Conservation (phyloP, 2,797 vertebrate species). For the Meriones psammophilus region DNA sequence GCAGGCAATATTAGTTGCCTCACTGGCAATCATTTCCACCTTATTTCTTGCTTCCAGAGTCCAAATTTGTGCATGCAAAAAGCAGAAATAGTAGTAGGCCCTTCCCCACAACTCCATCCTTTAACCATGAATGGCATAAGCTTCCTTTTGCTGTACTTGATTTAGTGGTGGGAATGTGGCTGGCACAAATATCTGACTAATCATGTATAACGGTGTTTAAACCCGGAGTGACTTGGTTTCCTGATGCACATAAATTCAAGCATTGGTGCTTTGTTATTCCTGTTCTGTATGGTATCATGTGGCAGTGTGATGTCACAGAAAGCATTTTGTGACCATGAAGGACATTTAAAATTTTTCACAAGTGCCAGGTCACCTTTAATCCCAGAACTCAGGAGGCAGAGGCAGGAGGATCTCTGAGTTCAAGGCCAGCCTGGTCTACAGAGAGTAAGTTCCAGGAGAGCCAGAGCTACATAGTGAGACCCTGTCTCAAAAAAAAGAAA, state of each 20-base stretch:
- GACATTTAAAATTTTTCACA: background rate
- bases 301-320: background rate
- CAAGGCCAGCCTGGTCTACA: background rate
- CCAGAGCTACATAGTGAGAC: background rate
- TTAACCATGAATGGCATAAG: background rate
- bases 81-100: background rate
- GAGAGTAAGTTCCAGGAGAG: background rate
- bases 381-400: background rate
- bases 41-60: background rate
- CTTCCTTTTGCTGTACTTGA: background rate
- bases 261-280: background rate
- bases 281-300: background rate
- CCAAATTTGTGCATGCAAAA: background rate
- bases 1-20: background rate
- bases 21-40: background rate
- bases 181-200: background rate
- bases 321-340: background rate
- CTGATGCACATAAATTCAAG: background rate
- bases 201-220: background rate
- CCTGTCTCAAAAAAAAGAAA: background rate
- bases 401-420: background rate
- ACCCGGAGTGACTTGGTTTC: background rate
- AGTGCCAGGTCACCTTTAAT: background rate
- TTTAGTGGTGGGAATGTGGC: background rate
- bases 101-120: background rate